Evolutionary conservation across 2,113 vertebrate genomes (phyloP).

Genomic region (Ictidomys tridecemlineatus): DNA sequence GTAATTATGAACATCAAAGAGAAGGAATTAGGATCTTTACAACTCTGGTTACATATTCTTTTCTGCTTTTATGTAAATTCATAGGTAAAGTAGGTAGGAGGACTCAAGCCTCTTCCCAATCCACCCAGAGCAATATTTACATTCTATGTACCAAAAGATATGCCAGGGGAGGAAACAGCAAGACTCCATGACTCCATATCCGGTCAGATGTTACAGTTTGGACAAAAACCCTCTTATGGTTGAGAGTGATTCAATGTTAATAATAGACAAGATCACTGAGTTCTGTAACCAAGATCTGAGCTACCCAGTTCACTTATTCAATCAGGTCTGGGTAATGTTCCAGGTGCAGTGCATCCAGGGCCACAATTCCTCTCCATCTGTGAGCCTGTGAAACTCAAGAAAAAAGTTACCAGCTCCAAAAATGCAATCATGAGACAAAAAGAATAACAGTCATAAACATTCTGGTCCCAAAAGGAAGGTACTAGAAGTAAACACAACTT

Average conservation of each 20-base stretch:
- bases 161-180: not conserved
- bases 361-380: not conserved
- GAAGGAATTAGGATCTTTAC: not conserved
- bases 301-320: not conserved
- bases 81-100: not conserved
- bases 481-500: not conserved
- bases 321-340: not conserved
- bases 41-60: not conserved
- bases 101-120: not conserved
- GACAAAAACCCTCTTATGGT: not conserved
- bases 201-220: not conserved
- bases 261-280: not conserved
- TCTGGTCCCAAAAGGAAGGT: not conserved
- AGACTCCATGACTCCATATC: not conserved
- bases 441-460: not conserved
- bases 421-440: not conserved
- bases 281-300: not conserved
- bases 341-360: too few species aligned
- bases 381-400: not conserved
- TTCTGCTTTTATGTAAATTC: slow-evolving; percentile 5
- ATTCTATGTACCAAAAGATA: not conserved
- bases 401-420: not conserved
- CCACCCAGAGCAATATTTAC: not conserved
- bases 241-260: not conserved
- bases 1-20: not conserved